Evolutionary conservation across 1,140 invertebrate genomes (phyloP), one percentile per base, ranked within the genome.

Genomic region (Lepidurus packardi): DNA sequence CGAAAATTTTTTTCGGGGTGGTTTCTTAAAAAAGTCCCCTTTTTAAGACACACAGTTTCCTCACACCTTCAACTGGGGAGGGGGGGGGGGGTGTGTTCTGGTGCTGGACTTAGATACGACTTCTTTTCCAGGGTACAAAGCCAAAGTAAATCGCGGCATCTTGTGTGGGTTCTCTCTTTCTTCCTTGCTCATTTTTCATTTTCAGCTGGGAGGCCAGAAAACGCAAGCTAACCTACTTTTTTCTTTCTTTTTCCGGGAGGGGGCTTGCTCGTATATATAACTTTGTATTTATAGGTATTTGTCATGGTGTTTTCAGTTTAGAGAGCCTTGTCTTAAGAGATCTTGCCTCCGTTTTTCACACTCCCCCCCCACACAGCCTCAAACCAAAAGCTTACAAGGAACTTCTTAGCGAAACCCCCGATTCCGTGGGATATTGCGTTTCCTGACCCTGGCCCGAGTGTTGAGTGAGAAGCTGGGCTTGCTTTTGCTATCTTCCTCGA

Each of bases 81-180:
- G 13, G 47, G 47, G 9, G 25, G 25, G 1, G 25, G 25, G 13
- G 8, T 13, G 47, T 65, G 53, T 65, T 65, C 53, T n/a, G 53
- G 8, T 65, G 16, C 53, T 65, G 53, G 9, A 21, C 5, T 65
- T 21, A 65, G 53, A n/a, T 9, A 21, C 53, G 53, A 7, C 53
- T 65, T 65, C 53, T 21, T 65, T 9, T 65, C 34, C 34, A 65
- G 53, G 53, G 21, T 65, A 65, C 53, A 65, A 65, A n/a, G 53
- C 53, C 53, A 65, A 65, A 65, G 53, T 65, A 9, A 65, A 65
- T 65, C 9, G 53, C 53, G 53, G 53, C 53, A 21, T 65, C 53
- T 65, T 65, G n/a, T 65, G 16, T n/a, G 53, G 53, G 21, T 65
- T 65, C 21, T 21, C n/a, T 21, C 13, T 65, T 21, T 21, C 45